Conservation (phyloP, 2,113 vertebrate genomes). For the Loxodonta africana region DNA sequence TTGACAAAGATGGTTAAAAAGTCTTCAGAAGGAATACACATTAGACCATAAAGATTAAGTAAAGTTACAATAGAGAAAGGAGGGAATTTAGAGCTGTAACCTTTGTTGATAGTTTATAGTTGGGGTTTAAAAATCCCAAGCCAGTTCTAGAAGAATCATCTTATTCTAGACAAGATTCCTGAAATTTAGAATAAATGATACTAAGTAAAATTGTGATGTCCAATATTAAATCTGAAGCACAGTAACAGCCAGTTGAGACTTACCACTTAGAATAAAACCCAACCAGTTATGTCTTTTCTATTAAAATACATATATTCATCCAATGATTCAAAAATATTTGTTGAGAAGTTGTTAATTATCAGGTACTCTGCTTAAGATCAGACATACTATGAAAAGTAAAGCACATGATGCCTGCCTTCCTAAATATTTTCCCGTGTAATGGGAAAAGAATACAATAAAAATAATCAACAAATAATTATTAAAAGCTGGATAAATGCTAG, state of each 20-base stretch:
- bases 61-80: not conserved
- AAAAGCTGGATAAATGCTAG: not conserved
- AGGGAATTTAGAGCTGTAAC: not conserved
- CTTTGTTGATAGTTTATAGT: not conserved
- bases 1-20: not conserved
- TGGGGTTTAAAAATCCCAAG: not conserved
- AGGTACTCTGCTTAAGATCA: not conserved
- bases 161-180: not conserved
- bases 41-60: not conserved
- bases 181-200: not conserved
- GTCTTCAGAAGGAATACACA: not conserved
- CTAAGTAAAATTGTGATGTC: not conserved
- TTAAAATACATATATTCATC: not conserved
- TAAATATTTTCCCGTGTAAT: not conserved
- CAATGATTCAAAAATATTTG: constrained; percentile 13
- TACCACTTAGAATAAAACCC: not conserved
- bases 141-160: not conserved
- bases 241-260: not conserved
- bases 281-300: not conserved
- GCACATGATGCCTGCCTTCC: not conserved
- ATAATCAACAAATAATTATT: constrained; percentile 1
- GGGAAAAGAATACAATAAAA: not conserved
- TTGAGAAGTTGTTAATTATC: not conserved
- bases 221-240: not conserved
- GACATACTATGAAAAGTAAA: not conserved